Base-by-base conservation (phyloP, 2,113 vertebrate species). In the Diphyllodes magnificus region DNA sequence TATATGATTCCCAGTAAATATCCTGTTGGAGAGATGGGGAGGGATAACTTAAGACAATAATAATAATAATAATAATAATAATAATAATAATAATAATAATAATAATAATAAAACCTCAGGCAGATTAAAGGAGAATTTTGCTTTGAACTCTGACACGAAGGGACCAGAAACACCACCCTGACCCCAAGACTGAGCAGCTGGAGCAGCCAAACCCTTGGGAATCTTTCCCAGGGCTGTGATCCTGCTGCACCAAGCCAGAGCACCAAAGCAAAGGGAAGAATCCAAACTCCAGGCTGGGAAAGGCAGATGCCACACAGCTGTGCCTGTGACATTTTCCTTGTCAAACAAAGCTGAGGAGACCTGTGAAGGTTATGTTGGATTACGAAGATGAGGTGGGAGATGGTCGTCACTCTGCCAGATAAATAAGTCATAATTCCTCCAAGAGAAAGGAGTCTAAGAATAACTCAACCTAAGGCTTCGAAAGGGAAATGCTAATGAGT, bases 401-500 rank as follows among this genome's bases (percentile, higher is more conserved):
- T 42, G n/a, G n/a, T 15, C 53, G 6, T 72, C 35, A 4, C 54
- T 57, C 44, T 56, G 33, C 59, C 81, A 83, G 85, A 47, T 54
- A 86, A 92, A 91, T 49, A 94, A 90, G 3, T 90, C 27, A 3
- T 68, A 51, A 83, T 64, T 94, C 76, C 76, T 90, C 37, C 68
- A 81, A 40, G 68, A 94, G 79, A 80, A 94, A 83, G 35, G 35
- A 92, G 28, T 37, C 92, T 78, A 86, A 91, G 84, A 94, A 92
- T 95, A 96, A 82, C 79, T 81, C 79, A 89, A 44, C 69, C 49
- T 37, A 40, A 33, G 64, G 88, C 42, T 93, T 15, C 8, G 92
- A 40, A 35, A 85, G 54, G 47, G 75, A 94, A 93, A 90, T 69
- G 88, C 33, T 88, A 51, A 90, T 81, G 85, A 92, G 68, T 54